Conservation (phyloP, 2,888 invertebrate species). For the Latrodectus hesperus region DNA sequence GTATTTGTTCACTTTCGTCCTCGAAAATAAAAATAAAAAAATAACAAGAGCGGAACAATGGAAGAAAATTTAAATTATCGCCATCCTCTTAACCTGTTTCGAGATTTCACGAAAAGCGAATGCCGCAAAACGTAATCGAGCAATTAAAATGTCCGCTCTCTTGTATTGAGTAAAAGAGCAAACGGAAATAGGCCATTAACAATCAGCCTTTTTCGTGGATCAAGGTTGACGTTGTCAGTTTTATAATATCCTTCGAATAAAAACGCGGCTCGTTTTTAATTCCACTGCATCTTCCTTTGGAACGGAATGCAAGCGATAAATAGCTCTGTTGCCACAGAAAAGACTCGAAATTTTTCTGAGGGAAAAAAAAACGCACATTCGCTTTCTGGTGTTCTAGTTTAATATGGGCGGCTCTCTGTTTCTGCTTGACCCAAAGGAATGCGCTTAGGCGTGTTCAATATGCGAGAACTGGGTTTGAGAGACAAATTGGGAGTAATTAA, state of each 20-base stretch:
- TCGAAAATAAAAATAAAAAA: not conserved
- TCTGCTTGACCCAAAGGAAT: too few species aligned
- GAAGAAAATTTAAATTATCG: not conserved
- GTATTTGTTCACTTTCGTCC: not conserved
- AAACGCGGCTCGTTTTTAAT: too few species aligned
- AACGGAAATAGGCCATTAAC: conserved; percentile 37
- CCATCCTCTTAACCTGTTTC: not conserved
- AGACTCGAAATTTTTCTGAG: too few species aligned
- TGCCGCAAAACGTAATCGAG: not conserved
- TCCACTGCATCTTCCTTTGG: too few species aligned
- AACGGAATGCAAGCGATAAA: too few species aligned
- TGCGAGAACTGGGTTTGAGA: too few species aligned
- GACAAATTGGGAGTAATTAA: too few species aligned
- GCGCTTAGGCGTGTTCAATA: too few species aligned
- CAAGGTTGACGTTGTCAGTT: conserved; percentile 11
- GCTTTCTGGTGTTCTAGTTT: too few species aligned
- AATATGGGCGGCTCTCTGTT: too few species aligned
- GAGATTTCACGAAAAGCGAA: not conserved
- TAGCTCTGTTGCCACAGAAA: too few species aligned
- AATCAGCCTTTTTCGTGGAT: not conserved
- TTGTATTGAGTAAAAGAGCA: not conserved
- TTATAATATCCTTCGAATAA: not conserved
- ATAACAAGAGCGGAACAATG: not conserved
- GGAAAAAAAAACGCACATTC: too few species aligned
- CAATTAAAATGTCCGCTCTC: conserved; percentile 1